phyloP scores from a whole-genome alignment of 2,888 invertebrate species.

The Stictocephala bisonia region DNA sequence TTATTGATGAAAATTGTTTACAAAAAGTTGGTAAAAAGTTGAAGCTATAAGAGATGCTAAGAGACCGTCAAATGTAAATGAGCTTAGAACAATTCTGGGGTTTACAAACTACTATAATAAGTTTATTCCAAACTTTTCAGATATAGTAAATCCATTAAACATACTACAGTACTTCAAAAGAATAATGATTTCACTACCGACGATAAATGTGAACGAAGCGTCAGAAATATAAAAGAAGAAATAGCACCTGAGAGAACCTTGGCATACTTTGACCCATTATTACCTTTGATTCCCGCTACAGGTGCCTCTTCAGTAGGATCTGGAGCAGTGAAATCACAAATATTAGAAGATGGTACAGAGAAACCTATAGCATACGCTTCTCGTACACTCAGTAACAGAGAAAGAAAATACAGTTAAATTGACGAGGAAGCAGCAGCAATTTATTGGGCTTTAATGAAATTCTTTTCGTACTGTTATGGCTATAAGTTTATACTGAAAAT shows the following conservation, averaged over 20 bases:
- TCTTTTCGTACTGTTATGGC: conserved; percentile 62
- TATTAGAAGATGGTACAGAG: conserved; percentile 60
- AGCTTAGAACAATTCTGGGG: conserved; percentile 60
- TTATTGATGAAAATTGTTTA: conserved; percentile 42
- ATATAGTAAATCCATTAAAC: conserved; percentile 59
- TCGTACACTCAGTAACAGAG: conserved; percentile 59
- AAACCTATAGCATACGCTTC: conserved; percentile 63
- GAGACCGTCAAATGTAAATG: conserved; percentile 56
- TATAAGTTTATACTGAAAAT: conserved; percentile 62
- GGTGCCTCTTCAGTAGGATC: conserved; percentile 62
- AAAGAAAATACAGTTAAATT: conserved; percentile 62
- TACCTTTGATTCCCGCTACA: conserved; percentile 59
- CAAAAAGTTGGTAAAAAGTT: no score
- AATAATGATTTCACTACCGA: conserved; percentile 48
- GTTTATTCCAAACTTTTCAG: conserved; percentile 60
- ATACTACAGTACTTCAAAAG: conserved; percentile 56
- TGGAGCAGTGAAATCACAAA: conserved; percentile 61
- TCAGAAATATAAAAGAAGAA: conserved; percentile 56
- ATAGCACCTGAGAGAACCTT: conserved; percentile 52
- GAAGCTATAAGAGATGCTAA: conserved; percentile 49
- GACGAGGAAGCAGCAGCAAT: conserved; percentile 63
- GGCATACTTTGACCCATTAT: conserved; percentile 56
- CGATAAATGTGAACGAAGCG: conserved; percentile 47
- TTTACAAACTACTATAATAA: conserved; percentile 60
- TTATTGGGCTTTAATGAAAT: conserved; percentile 62